These are phyloP conservation scores for Mythimna lalbum DNA, from an alignment of 2,888 invertebrate species.

Conservation along the genomic window DNA sequence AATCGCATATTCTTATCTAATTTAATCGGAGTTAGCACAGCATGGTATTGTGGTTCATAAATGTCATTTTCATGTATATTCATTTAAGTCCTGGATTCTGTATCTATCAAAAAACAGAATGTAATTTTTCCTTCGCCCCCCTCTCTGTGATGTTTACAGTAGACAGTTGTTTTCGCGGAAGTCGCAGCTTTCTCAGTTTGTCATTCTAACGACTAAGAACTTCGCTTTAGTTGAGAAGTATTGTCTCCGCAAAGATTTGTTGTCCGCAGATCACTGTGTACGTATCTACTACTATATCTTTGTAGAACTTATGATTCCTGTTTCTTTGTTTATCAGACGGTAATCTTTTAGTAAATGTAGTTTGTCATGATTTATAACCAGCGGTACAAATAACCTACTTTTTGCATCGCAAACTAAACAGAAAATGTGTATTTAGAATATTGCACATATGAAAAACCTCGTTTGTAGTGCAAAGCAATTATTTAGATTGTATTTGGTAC, in stretches of 20 bases:
- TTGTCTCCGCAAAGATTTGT: constrained; percentile 4
- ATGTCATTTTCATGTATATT: neutral
- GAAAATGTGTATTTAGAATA: neutral
- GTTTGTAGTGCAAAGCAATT: constrained; percentile 12
- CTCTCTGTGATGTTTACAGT: neutral
- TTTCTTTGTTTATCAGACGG: neutral
- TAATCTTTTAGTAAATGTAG: neutral
- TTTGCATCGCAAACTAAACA: neutral
- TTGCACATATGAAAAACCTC: neutral
- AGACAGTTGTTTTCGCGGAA: constrained; percentile 16
- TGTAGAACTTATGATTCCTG: neutral
- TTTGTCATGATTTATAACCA: neutral
- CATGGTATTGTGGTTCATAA: neutral
- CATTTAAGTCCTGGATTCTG: neutral
- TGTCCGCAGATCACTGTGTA: neutral
- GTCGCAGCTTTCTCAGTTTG: neutral
- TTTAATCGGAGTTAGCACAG: neutral
- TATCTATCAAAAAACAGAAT: neutral
- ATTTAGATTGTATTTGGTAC: neutral
- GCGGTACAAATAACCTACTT: neutral
- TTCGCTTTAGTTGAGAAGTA: constrained; percentile 12
- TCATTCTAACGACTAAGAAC: constrained; percentile 3
- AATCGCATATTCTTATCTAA: neutral
- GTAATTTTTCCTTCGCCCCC: neutral
- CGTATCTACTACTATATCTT: neutral